Percentiles rank a stretch among this genome's conserved stretches.
phyloP scores from a whole-genome alignment of 2,888 invertebrate species.

The Drosophila pseudotakahashii region DNA sequence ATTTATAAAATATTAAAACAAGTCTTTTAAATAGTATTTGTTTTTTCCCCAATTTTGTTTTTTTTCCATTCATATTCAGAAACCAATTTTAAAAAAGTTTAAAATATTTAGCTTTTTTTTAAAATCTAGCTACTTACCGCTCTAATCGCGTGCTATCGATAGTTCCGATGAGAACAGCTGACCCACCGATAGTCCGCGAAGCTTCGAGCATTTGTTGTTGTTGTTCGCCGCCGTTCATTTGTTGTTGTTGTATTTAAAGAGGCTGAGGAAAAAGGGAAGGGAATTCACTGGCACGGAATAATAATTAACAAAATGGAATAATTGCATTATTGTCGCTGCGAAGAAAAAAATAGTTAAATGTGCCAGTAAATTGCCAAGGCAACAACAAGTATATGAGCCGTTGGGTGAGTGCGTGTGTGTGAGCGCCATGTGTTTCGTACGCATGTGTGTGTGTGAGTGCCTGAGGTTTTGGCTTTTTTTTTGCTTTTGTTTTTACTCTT shows the following conservation, averaged over 20 bases:
- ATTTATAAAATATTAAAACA: too few relatives aligned
- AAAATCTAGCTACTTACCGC: background rate
- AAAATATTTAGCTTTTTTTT: background rate
- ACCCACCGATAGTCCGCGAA: slow-evolving; percentile 6
- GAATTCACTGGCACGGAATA: slow-evolving; percentile 11
- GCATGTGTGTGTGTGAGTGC: background rate
- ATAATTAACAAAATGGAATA: slow-evolving; percentile 17
- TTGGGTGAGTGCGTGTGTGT: slow-evolving; percentile 11
- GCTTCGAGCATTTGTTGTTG: slow-evolving; percentile 21
- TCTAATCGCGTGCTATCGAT: background rate
- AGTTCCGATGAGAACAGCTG: slow-evolving; percentile 1
- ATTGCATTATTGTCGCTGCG: background rate
- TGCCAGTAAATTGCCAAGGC: slow-evolving; percentile 8
- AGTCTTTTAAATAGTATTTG: too few relatives aligned
- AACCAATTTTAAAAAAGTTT: background rate
- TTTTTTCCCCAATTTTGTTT: too few relatives aligned
- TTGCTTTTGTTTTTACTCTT: slow-evolving; percentile 4
- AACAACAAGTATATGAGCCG: slow-evolving; percentile 10
- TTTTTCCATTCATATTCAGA: too few relatives aligned
- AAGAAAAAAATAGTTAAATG: slow-evolving; percentile 16
- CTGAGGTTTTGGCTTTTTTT: slow-evolving; percentile 7
- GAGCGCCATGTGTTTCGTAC: background rate
- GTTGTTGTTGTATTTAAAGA: background rate
- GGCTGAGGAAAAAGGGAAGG: background rate
- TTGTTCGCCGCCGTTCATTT: background rate